Conservation (phyloP, 1,140 invertebrate species). For the Paramacrobiotus metropolitanus region DNA sequence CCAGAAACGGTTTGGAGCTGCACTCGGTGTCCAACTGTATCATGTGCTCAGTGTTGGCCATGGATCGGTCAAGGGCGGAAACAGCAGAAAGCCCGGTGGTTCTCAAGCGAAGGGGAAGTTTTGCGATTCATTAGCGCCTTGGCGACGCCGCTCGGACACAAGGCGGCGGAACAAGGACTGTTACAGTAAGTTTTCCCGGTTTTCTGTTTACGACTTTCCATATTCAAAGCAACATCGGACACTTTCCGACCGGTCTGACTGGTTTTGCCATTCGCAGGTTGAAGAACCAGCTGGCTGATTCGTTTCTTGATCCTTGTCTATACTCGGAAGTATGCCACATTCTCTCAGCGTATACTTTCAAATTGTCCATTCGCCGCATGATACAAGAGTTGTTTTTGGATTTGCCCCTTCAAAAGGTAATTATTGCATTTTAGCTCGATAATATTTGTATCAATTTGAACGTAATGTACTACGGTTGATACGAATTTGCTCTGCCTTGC, state of each 20-base stretch:
- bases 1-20: background rate
- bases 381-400: slow-evolving; percentile 83
- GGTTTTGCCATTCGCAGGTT: slow-evolving; percentile 30
- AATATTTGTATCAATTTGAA: too few species aligned
- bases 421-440: too few species aligned
- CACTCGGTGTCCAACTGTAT: background rate
- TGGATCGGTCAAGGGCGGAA: background rate
- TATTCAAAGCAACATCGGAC: slow-evolving; percentile 6
- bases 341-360: slow-evolving; percentile 49
- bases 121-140: slow-evolving; percentile 27
- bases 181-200: slow-evolving; percentile 23
- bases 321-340: slow-evolving; percentile 70
- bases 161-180: slow-evolving; percentile 29
- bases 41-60: background rate
- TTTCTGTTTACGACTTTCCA: slow-evolving; percentile 1
- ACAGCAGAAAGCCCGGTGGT: background rate
- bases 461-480: too few species aligned
- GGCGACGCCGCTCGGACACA: slow-evolving; percentile 27
- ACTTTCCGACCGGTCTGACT: slow-evolving; percentile 8
- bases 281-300: slow-evolving; percentile 57
- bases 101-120: slow-evolving; percentile 28
- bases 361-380: slow-evolving; percentile 56
- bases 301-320: slow-evolving; percentile 65
- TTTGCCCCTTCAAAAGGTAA: slow-evolving; percentile 43
- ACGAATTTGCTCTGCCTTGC: too few species aligned